Evolutionary conservation across 2,888 invertebrate species (phyloP), one percentile per base, ranked within the genome.

Genomic region (Caenorhabditis becei): DNA sequence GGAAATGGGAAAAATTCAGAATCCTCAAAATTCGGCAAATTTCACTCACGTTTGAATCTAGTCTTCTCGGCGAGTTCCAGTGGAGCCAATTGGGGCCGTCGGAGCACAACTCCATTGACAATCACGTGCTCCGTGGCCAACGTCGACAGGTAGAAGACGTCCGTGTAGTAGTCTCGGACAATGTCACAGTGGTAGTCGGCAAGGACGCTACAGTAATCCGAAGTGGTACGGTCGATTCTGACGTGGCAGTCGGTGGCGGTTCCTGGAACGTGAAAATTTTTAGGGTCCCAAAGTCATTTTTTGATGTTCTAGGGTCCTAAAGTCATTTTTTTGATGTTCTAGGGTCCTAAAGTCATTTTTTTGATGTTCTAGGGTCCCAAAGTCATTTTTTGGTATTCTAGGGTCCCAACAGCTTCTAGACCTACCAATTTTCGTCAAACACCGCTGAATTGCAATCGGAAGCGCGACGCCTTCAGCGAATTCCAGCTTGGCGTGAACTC

Each of bases 101-200:
- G 35, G 2, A 74, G 53, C 5, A 63, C 59, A 1, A 37, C 23
- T 0, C 28, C 66, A 20, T 74, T 23, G 37, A 74, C 74, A 3
- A 74, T 24, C 3, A 66, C 74, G 0, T 41, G 8, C n/a, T 65
- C 59, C 2, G 59, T 66, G 51, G 35, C 74, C 1, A 74, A 41
- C 2, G 66, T 66, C 10, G 74, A 74, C 18, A 74, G 65, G 32
- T 53, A 74, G 37, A 74, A 66, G 0, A 10, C 10, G 28, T 66
- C 24, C 0, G 74, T 28, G 41, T 66, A 49, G 24, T 74, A 74
- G 18, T 74, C 74, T 1, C 74, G 58, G 14, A 74, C n/a, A 2
- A 74, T 65, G 23, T 74, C 74, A 44, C 65, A 74, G 23, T 74
- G 74, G n/a, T 74, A 74, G 18, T 66, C 74, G n/a, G 65, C 49